phyloP scores from a whole-genome alignment of 2,113 vertebrate species.

The Eulacestoma nigropectus region DNA sequence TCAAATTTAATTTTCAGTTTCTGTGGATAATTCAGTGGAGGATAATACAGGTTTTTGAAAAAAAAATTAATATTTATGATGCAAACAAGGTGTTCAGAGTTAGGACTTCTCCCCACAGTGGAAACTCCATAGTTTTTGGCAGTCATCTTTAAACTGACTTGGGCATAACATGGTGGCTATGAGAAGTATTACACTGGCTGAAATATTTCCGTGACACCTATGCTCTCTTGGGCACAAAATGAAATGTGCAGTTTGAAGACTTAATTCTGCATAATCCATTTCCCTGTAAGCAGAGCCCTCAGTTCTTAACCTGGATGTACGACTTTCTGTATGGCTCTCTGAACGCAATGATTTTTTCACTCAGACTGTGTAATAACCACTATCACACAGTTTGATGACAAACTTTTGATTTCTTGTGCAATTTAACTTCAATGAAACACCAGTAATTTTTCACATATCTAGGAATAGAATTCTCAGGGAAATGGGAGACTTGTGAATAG shows the following conservation, averaged over 20 bases:
- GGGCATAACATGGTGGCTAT: background rate
- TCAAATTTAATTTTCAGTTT: background rate
- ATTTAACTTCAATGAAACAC: background rate
- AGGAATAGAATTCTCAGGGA: background rate
- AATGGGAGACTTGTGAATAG: background rate
- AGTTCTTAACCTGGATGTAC: background rate
- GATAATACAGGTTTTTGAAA: background rate
- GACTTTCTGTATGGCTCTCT: background rate
- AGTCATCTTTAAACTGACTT: background rate
- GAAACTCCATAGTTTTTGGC: background rate
- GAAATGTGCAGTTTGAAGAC: background rate
- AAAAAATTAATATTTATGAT: background rate
- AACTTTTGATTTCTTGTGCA: background rate
- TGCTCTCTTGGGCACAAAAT: background rate
- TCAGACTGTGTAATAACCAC: background rate
- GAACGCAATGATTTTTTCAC: background rate
- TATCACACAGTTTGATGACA: background rate
- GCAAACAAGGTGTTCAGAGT: background rate
- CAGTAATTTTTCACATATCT: background rate
- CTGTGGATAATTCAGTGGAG: background rate
- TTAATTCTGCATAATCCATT: background rate
- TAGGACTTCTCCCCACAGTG: background rate
- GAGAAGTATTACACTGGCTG: background rate
- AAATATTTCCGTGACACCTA: background rate
- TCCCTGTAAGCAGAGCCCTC: background rate